phyloP scores from a whole-genome alignment of 2,113 vertebrate species.

The Salvelinus fontinalis region DNA sequence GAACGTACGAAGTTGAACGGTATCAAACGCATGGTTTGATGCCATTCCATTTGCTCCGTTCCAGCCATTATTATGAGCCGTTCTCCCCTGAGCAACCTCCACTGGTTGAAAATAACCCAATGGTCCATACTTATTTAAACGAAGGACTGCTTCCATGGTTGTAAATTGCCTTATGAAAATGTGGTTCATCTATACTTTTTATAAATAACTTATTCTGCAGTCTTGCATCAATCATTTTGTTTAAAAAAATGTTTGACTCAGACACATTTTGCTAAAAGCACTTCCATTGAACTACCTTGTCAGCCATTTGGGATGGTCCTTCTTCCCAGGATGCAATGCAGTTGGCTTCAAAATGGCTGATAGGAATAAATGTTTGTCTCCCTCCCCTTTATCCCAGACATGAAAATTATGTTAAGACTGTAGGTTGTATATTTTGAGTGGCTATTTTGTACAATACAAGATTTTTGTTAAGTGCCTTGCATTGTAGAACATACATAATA shows the following conservation, averaged over 20 bases:
- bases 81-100: neutral
- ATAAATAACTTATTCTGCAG: neutral
- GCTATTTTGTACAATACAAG: conserved; percentile 34
- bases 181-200: neutral
- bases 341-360: neutral
- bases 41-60: no score
- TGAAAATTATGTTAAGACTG: conserved; percentile 27
- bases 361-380: neutral
- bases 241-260: neutral
- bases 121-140: neutral
- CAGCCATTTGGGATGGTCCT: conserved; percentile 13
- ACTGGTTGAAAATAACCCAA: neutral
- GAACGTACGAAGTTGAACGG: no score
- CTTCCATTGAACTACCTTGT: neutral
- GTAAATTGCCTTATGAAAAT: neutral
- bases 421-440: conserved; percentile 39
- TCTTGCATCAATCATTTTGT: neutral
- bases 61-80: neutral
- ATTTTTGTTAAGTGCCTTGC: conserved; percentile 8
- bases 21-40: no score
- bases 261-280: neutral
- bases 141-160: neutral
- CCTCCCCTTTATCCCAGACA: neutral
- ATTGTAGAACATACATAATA: conserved; percentile 17
- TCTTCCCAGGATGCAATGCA: neutral